Base-by-base conservation (phyloP, 53 echinoderm and acorn worm genomes). In the Arbacia lixula region DNA sequence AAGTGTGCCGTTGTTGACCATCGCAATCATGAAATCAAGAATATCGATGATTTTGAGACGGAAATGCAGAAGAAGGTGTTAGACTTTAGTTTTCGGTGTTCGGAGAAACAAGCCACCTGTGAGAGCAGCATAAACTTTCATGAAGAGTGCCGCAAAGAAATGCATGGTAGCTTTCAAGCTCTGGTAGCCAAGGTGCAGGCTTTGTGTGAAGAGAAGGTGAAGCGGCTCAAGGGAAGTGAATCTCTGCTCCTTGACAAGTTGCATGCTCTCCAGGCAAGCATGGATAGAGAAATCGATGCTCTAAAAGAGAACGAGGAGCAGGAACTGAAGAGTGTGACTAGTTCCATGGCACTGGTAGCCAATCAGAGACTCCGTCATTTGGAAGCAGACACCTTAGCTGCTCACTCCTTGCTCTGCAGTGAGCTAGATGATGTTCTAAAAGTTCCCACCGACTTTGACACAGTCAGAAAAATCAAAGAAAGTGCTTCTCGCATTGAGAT, bases 1-100 rank as follows among this genome's bases (percentile, higher is more conserved):
- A 76, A 76, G 16, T 76, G 76, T 20, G 36, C 37, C 21, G 36
- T 76, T 33, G 36, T 58, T 30, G 12, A 34, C 21, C 76, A 76
- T 21, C 56, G 76, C 10, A 34, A 37, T 21, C 76, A 76, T 36
- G 1, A 2, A 24, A 55, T 76, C 1, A 77, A 76, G 21, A 55
- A 76, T 17, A 33, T 17, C 2, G 69, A 41, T 8, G 8, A 69
- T 20, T 69, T 69, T 6, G 46, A 42, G 14, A 26, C 5, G 5
- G 69, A 69, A 6, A 6, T 69, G 43, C 26, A 26, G 27, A 14
- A 8, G n/a, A 27, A 69, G 42, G 69, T 69, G 6, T n/a, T n/a
- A n/a, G n/a, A n/a, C n/a, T n/a, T n/a, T n/a, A n/a, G n/a, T n/a
- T n/a, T n/a, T n/a, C n/a, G n/a, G n/a, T n/a, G n/a, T n/a, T n/a